Conservation (phyloP, 2,888 invertebrate species). For the Cheilosia urbana region DNA sequence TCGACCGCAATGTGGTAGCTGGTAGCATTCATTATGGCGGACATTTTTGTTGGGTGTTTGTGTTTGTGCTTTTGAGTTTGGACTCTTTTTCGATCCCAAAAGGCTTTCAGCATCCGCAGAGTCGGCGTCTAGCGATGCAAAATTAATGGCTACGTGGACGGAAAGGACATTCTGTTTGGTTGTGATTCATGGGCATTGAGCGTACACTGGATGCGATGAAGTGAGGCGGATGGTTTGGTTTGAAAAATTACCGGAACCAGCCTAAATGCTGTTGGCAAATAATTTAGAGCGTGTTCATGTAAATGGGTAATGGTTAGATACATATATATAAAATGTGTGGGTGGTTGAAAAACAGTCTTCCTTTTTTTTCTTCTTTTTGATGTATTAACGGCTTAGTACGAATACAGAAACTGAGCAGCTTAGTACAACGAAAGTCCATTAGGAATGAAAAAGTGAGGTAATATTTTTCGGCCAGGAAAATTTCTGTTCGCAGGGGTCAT, state of each 20-base stretch:
- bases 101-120: conserved; percentile 16
- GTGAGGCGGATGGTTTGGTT: conserved; percentile 20
- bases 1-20: conserved; percentile 36
- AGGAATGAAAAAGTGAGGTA: conserved; percentile 61
- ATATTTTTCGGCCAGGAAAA: conserved; percentile 29
- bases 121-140: conserved; percentile 57
- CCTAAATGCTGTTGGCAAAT: conserved; percentile 55
- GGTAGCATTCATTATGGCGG: conserved; percentile 18
- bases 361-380: conserved; percentile 1
- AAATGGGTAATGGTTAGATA: conserved; percentile 56
- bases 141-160: conserved; percentile 53
- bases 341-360: conserved; percentile 1
- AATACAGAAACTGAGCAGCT: not conserved
- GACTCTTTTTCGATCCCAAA: conserved; percentile 29
- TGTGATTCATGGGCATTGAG: conserved; percentile 19
- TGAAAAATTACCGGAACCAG: conserved; percentile 58
- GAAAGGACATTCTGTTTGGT: conserved; percentile 37
- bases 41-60: conserved; percentile 29
- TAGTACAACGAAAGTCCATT: conserved; percentile 64
- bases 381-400: conserved; percentile 1
- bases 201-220: conserved; percentile 22
- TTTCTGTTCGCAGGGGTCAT: not conserved
- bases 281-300: conserved; percentile 56
- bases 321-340: not conserved
- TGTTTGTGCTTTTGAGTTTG: conserved; percentile 13